Conservation (phyloP, 2,888 invertebrate genomes). For the Rotaria magnacalcarata region DNA sequence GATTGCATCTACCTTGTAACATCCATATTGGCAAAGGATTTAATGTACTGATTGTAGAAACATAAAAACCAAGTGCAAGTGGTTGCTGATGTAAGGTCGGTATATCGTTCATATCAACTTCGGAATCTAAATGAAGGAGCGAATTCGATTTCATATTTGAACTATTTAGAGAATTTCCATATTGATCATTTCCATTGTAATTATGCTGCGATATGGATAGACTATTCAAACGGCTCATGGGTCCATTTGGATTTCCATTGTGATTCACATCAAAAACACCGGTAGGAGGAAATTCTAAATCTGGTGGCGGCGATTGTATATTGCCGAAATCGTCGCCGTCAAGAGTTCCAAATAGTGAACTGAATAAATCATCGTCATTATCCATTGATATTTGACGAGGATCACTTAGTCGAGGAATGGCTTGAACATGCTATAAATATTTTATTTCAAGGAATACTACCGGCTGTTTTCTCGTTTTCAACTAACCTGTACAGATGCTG, state of each 20-base stretch:
- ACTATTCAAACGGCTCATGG: neutral
- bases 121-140: neutral
- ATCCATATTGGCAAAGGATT: slow-evolving; percentile 73
- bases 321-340: neutral
- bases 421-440: neutral
- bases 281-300: neutral
- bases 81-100: slow-evolving; percentile 72
- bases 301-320: neutral
- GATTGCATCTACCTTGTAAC: neutral
- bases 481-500: slow-evolving; percentile 36
- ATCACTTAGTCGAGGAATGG: neutral
- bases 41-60: slow-evolving; percentile 84
- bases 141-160: neutral
- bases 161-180: neutral
- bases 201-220: neutral
- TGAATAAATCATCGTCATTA: neutral
- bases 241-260: neutral
- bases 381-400: neutral
- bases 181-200: neutral
- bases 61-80: slow-evolving; percentile 89
- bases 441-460: too few species aligned
- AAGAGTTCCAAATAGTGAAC: neutral
- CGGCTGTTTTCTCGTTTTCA: too few species aligned
- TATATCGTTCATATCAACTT: slow-evolving; percentile 37
- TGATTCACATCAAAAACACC: neutral